Evolutionary conservation across 2,888 invertebrate species (phyloP), one percentile per base, ranked within the genome.

Genomic region (Stomorhina lunata): DNA sequence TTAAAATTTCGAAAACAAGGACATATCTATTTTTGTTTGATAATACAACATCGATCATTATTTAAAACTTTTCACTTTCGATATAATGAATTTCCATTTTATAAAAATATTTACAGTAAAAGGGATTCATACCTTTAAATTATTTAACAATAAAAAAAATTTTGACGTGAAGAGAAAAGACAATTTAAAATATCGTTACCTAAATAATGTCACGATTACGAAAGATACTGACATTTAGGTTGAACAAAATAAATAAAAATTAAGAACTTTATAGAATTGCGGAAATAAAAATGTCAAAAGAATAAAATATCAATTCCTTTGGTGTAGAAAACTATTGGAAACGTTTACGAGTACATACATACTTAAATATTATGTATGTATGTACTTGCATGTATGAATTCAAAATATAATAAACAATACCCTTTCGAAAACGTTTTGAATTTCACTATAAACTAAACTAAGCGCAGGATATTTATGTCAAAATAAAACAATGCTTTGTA

Each of bases 221-320:
- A 29, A 29, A 12, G 40, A 61, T 61, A 27, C n/a, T 29, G 40
- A 48, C 29, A 63, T 73, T 68, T 43, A 27, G 37, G 45, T 65
- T 72, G 10, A 45, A 55, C 20, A 69, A 34, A 29, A 20, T 66
- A 45, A 48, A 75, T 37, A 55, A 40, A 27, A 48, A 25, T 20
- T 5, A 25, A 57, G 20, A 50, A 10, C 20, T 15, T 45, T 63
- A 6, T 80, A n/a, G n/a, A n/a, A n/a, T 53, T 17, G 45, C 77
- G 73, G 69, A 79, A 71, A 75, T 53, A 50, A 34, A 78, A 79
- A 50, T 71, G 75, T 71, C 78, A 79, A 72, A 57, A 45, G 20
- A 53, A 72, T 9, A 43, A n/a, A 27, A 27, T 32, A 63, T 10
- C 22, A 63, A 15, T 34, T 34, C 6, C 50, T n/a, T 12, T n/a